Conservation (phyloP, 2,113 vertebrate genomes). For the Macrotus californicus region DNA sequence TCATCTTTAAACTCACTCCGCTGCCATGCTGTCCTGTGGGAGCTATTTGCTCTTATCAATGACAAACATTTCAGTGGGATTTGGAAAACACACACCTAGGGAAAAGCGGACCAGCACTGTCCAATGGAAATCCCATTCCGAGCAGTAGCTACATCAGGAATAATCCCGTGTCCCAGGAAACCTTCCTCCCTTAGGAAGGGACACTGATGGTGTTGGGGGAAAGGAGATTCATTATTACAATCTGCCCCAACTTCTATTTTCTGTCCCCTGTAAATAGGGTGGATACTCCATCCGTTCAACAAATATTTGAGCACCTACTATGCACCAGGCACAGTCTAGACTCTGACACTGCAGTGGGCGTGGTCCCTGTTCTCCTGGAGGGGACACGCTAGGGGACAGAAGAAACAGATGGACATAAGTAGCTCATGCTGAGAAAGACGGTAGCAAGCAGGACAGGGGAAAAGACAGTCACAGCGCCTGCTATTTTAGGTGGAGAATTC, state of each 20-base stretch:
- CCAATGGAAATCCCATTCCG: neutral
- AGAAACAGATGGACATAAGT: neutral
- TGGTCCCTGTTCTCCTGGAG: neutral
- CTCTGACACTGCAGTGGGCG: neutral
- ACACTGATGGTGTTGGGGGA: rapidly evolving
- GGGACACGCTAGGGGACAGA: neutral
- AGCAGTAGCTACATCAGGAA: neutral
- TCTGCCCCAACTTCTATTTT: neutral
- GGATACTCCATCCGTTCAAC: neutral
- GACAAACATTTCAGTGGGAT: neutral
- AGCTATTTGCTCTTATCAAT: neutral
- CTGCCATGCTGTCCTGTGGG: neutral
- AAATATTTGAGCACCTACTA: neutral
- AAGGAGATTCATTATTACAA: neutral
- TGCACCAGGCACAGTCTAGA: neutral
- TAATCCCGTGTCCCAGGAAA: neutral
- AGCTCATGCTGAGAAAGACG: neutral
- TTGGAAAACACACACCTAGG: neutral
- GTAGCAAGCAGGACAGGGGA: neutral
- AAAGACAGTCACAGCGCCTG: neutral
- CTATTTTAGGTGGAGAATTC: neutral
- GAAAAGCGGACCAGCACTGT: neutral
- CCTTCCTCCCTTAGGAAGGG: neutral
- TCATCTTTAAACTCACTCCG: slow-evolving; percentile 16
- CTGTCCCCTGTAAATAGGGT: neutral